These are phyloP conservation scores for Rhodinocichla rosea DNA, from an alignment of 2,113 vertebrate genomes.

Conservation along the genomic window DNA sequence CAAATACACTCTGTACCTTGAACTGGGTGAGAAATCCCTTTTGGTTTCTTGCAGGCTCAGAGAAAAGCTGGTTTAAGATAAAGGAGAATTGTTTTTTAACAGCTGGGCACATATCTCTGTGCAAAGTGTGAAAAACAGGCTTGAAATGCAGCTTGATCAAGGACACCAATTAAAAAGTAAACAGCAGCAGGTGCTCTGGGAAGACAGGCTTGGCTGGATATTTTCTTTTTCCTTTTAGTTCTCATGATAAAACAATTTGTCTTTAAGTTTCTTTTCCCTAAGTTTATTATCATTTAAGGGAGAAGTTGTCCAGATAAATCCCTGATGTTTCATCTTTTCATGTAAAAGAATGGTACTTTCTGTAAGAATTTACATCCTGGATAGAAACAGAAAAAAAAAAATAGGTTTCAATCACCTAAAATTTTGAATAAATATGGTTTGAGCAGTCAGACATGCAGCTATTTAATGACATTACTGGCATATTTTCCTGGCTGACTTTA, in stretches of 20 bases:
- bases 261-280: neutral
- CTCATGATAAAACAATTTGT: neutral
- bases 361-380: neutral
- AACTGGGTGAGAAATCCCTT: neutral
- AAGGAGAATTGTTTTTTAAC: neutral
- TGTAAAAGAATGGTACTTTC: neutral
- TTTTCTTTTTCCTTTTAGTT: neutral
- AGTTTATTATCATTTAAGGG: neutral
- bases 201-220: neutral
- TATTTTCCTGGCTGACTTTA: neutral
- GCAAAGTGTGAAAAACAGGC: neutral
- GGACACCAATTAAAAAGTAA: neutral
- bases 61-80: neutral
- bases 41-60: neutral
- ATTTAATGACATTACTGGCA: neutral
- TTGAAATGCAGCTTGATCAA: neutral
- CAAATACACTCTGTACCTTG: neutral
- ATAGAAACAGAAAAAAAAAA: neutral
- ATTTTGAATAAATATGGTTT: neutral
- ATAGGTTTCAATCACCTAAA: neutral
- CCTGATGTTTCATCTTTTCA: neutral
- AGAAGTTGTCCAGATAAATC: neutral
- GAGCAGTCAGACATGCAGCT: neutral
- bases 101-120: neutral
- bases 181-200: conserved; percentile 1